Base-by-base conservation (phyloP, 2,797 vertebrate species). In the Danio albolineatus region DNA sequence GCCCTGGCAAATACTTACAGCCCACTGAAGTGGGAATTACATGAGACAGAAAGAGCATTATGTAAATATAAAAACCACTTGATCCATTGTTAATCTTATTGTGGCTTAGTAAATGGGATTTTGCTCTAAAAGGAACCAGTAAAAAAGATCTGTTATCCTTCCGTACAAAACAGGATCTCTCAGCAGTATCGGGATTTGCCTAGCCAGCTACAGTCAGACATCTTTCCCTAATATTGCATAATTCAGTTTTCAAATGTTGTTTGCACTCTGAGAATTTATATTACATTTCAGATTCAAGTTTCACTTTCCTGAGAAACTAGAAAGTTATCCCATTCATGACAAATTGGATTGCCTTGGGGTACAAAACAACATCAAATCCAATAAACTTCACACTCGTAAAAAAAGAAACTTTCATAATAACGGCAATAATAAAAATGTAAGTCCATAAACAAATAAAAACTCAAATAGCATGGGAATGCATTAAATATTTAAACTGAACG, bases 61-160 rank as follows among this genome's bases (percentile, higher is more conserved):
- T 84, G 76, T 83, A 69, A 78, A 71, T 65, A 79, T 73, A 75
- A 82, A 74, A 76, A 72, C 43, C 72, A 64, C 64, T 80, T 87
- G 81, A 79, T 88, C 84, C 84, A 51, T 56, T 59, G 38, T 72
- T 65, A 83, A 86, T 76, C 82, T 87, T 17, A 85, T 80, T 43
- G 60, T 16, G 14, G 61, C 78, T 84, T 81, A 82, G 82, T 87
- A 88, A 89, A 89, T 75, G 54, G 76, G 88, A 90, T 91, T 90
- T 86, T 36, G 38, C 83, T 82, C 67, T 79, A 14, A 69, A 74
- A 79, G 74, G 72, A 86, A 83, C 80, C 19, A 6, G 1, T 74
- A 51, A 75, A 81, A 28, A 51, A 85, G 85, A 88, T 89, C 86
- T 87, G 62, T 51, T 64, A 79, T 85, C 85, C 89, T 80, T 82